Base-by-base conservation (phyloP, 2,113 vertebrate species). In the Furnarius figulus region DNA sequence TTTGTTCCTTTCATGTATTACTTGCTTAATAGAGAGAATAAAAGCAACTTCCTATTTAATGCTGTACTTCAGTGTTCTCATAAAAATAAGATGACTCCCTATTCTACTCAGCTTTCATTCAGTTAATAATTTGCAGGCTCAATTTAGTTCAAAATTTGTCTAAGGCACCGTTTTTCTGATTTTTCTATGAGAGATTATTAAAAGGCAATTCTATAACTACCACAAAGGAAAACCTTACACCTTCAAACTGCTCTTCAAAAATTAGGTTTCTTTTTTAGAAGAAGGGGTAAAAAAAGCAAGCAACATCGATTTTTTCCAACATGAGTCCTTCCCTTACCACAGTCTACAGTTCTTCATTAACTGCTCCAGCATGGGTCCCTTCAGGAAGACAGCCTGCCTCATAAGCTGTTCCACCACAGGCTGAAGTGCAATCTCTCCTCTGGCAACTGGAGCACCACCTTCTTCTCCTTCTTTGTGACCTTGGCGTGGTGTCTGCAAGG, bases 201-300 rank as follows among this genome's bases (percentile, higher is more conserved):
- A 18, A 68, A 81, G 12, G 63, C 30, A 3, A 62, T 83, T 74
- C 31, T 56, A n/a, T 10, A 71, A 0, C 31, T 74, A 19, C 14
- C 67, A 17, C 17, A 76, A 16, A 40, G 63, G 11, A 75, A 92
- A 82, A 21, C 2, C 10, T 87, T 78, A 78, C 56, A 44, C 4
- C 13, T 33, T 37, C 15, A 61, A 61, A 66, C 71, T 30, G 5
- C 1, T 47, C 31, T 67, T 40, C 8, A 52, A 88, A 79, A 79
- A 78, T 28, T 8, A 10, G 1, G 6, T 39, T 35, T 22, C 6
- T 28, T 70, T 55, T 50, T 55, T 47, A 33, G 30, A n/a, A 61
- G 5, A 7, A 40, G 3, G 1, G 5, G 8, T 13, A 42, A 47
- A 25, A 8, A 7, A 21, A 2, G 0, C 4, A 25, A 65, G 35